Base-by-base conservation (phyloP, 2,113 vertebrate species). In the Marmota flaviventris region DNA sequence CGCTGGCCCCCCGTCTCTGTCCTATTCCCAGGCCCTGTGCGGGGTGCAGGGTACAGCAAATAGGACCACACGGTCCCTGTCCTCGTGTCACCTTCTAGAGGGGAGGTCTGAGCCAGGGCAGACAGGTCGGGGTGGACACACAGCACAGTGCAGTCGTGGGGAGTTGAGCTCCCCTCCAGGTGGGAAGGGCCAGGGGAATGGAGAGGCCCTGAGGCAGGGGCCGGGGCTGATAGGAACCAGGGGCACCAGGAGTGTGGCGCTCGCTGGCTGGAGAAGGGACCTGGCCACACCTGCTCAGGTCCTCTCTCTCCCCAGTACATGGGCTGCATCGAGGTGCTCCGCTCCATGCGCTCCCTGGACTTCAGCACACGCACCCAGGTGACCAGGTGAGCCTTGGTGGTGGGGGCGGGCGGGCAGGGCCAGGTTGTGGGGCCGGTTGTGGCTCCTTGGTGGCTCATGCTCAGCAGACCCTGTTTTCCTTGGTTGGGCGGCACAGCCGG, bases 311-410 rank as follows among this genome's bases (percentile, higher is more conserved):
- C 81, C 0, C 97, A 99, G 99, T 99, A 99, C 98, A 99, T 99
- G 99, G 99, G 99, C 90, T 99, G 99, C 97, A 99, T 99, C 3
- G 99, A 99, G 97, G 99, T 99, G 75, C 97, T 99, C 75, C 99
- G 99, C 75, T 99, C 99, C 29, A 99, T 99, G 99, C 99, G 99
- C 37, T 99, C 99, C 27, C 98, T 99, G 81, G 99, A 99, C 97
- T 99, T 99, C 98, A 99, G 98, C 98, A 99, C 99, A 0, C 98
- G 99, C 72, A 99, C 99, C 5, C 99, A 99, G 97, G 99, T 99
- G 97, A 99, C 99, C 83, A 99, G 99, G 99, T 99, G 99, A 92
- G 87, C 27, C 81, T 22, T 3, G 8, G 2, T 2, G 69, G 2
- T 7, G 6, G 69, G 16, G 69, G 0, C 6, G 69, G 14, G 24